Base-by-base conservation (phyloP, 1,140 invertebrate species). In the Gonatopus flavifemur region DNA sequence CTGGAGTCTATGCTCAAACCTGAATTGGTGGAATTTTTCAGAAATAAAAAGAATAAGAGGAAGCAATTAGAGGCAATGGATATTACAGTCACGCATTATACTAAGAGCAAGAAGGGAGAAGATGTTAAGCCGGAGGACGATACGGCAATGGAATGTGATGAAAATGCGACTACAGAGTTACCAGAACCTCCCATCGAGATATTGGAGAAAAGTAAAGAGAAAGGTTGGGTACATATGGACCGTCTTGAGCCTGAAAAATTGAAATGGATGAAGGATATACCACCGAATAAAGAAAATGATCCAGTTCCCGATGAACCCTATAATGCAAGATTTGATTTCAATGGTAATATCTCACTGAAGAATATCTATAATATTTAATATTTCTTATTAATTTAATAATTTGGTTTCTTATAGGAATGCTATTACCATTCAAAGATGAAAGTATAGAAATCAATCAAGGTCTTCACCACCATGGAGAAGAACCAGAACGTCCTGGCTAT, bases 391-490 rank as follows among this genome's bases (percentile, higher is more conserved):
- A 56, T 62, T 64, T 45, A 31, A 43, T 55, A 20, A 24, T 43
- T 21, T 50, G 15, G n/a, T n/a, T 50, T 52, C 40, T 83, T 69
- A 78, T 80, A 69, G 87, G 88, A 7, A 81, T 86, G 46, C 64
- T 91, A 1, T 66, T 90, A 28, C 87, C 88, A 2, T 90, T 86
- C 51, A 75, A 81, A 13, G 81, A 85, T 32, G 83, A 88, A 53
- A 80, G 74, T 67, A 74, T 77, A 66, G 80, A 76, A 55, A 77
- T 83, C 15, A 82, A 84, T 22, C 67, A 84, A 43, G 86, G 86
- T 36, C 78, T 97, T 5, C 92, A 94, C 78, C 90, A 96, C 76
- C 94, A 97, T 74, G 93, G 93, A 1, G 88, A 93, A 60, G 93
- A 97, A 74, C 88, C 91, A 18, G 88, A 93, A 59, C 82, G 93